These are phyloP conservation scores for Distichodus sexfasciatus DNA, from an alignment of 2,797 vertebrate species.

Conservation along the genomic window DNA sequence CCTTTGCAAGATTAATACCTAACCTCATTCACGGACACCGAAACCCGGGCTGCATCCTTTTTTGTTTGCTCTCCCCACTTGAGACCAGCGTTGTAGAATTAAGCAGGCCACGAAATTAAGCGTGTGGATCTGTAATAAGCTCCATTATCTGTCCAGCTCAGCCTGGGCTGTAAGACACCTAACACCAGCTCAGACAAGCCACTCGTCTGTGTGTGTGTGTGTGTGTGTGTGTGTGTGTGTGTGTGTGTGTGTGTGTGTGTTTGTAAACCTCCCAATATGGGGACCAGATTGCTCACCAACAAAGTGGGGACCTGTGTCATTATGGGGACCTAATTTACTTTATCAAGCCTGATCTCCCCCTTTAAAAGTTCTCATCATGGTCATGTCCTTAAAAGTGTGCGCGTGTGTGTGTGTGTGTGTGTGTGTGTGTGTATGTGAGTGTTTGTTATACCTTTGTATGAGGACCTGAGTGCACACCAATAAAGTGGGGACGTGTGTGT, in stretches of 20 bases:
- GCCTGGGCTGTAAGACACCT: slow-evolving; percentile 17
- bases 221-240: slow-evolving; percentile 12
- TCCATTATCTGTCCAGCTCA: slow-evolving; percentile 44
- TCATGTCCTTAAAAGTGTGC: too few species aligned
- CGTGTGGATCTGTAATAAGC: slow-evolving; percentile 52
- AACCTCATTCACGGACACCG: slow-evolving; percentile 77
- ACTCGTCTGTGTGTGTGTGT: not conserved
- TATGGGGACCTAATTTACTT: too few species aligned
- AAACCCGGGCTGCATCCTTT: slow-evolving; percentile 71
- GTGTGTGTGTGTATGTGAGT: too few species aligned
- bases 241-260: not conserved
- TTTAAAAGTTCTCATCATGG: too few species aligned
- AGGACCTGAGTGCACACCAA: too few species aligned
- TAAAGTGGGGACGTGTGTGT: too few species aligned
- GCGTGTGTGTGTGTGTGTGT: too few species aligned
- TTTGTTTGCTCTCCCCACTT: slow-evolving; percentile 70
- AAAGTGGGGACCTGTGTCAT: too few species aligned
- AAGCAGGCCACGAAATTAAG: slow-evolving; percentile 51
- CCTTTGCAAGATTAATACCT: slow-evolving; percentile 76
- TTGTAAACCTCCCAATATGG: too few species aligned
- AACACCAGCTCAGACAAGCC: slow-evolving; percentile 19
- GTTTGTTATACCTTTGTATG: too few species aligned
- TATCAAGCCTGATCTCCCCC: too few species aligned
- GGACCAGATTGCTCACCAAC: too few species aligned
- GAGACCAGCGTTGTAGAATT: slow-evolving; percentile 42